Base-by-base conservation (phyloP, 1,140 invertebrate species). In the Lycorma delicatula region DNA sequence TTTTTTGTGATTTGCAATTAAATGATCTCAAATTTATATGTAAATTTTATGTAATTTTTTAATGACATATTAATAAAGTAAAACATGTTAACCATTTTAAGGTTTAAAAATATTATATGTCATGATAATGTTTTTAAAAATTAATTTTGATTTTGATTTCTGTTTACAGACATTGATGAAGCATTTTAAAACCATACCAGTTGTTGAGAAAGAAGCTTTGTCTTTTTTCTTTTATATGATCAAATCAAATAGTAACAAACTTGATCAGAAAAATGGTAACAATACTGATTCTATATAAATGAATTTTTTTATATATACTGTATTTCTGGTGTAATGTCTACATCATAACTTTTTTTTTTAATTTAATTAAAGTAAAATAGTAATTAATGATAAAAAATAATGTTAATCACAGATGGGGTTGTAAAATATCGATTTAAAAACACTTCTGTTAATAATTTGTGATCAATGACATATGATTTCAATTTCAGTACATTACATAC, bases 201-300 rank as follows among this genome's bases (percentile, higher is more conserved):
- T 97, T 1, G 83, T 86, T 65, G 93, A 97, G 72, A 97, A 96
- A 70, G 93, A 97, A 73, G 88, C 91, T 23, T 75, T 96, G 13
- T 93, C 93, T n/a, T 93, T 88, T 68, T 98, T 97, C 70, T 92
- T 97, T 63, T 97, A 96, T 69, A 95, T 90, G 72, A 89, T 97
- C 0, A 97, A 97, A 78, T 91, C 88, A 55, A 93, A 94, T 75
- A 86, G 86, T 49, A 94, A 93, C 70, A 94, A 93, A 72, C 74
- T 93, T 62, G 91, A 94, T 73, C 89, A 91, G 71, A 91, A 90
- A 69, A 91, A 89, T 76, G 86, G 86, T 26, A 44, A 44, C 41
- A 22, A 22, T 22, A 44, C 18, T 16, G 41, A 44, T 16, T 20
- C 41, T 11, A 44, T 20, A 16, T 44, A n/a, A 34, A n/a, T 34